These are phyloP conservation scores for Eupithecia subfuscata DNA, from an alignment of 2,888 invertebrate species.

Conservation along the genomic window DNA sequence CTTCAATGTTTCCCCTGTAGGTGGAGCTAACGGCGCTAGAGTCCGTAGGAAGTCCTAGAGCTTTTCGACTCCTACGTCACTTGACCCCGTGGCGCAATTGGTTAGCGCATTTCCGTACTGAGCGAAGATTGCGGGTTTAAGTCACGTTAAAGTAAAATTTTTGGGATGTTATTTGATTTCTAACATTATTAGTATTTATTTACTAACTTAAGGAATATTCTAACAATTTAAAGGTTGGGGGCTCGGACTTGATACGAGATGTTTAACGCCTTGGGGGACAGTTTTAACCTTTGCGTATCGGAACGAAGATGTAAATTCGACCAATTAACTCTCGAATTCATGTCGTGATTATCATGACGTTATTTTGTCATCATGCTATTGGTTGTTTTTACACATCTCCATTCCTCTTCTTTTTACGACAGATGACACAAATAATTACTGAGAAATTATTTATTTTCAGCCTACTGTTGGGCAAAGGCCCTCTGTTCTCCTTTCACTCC, in stretches of 20 bases:
- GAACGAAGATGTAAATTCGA: not conserved
- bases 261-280: not conserved
- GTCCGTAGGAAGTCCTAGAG: no score
- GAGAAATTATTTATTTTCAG: not conserved
- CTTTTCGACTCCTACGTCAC: no score
- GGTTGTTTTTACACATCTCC: not conserved
- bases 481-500: no score
- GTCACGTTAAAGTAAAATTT: no score
- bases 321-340: not conserved
- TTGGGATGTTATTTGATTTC: no score
- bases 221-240: not conserved
- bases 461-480: no score
- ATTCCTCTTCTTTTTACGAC: not conserved
- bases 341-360: not conserved
- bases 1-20: no score
- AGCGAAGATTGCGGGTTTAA: no score
- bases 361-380: not conserved
- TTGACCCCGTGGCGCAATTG: no score
- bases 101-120: no score
- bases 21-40: no score
- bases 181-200: slow-evolving; percentile 2
- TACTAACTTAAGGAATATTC: not conserved
- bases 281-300: not conserved
- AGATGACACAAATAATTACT: not conserved
- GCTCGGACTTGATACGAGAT: not conserved